Evolutionary conservation across 1,140 invertebrate species (phyloP), one percentile per base, ranked within the genome.

Genomic region (Drosophila saltans): DNA sequence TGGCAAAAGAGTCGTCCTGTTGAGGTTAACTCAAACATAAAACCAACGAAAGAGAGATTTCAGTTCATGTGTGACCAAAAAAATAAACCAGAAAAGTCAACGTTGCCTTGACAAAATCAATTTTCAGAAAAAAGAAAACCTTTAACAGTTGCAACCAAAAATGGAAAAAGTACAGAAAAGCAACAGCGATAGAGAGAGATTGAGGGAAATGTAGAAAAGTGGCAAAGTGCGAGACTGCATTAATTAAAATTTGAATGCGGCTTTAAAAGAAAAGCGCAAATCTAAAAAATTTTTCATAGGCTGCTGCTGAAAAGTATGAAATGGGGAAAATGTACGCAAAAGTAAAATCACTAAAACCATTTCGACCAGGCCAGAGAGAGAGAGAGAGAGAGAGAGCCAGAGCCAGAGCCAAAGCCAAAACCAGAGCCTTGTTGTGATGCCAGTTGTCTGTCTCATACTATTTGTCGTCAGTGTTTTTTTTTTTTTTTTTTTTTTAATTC

Each of bases 231-330:
- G 73, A 72, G 28, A 76, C 83, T 78, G 84, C 83, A 88, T 89
- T 88, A 89, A 88, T 88, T 88, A 88, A 88, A 88, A 86, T 83
- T 83, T 88, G 83, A 88, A 88, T 83, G 84, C 77, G 58, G 77
- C 70, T 80, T 80, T 69, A 84, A 84, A 88, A 73, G 78, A 80
- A 82, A 86, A 84, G 75, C 72, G 81, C 78, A 89, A 78, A 78
- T 74, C 84, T 88, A 83, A 84, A 80, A 89, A 89, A 89, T 89
- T 84, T 84, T 89, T 89, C 84, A 90, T 89, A 89, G 85, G 84
- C 84, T 64, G 45, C 21, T 26, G 24, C 56, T 43, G 7, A 61
- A 43, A 28, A 45, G 64, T 75, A 30, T 52, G 81, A 60, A 78
- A 70, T 67, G 68, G n/a, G n/a, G 64, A 66, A 63, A 68, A 69